Percentiles rank a stretch among this genome's conserved stretches.
phyloP scores from a whole-genome alignment of 2,797 vertebrate species.

The Glossophaga mutica region DNA sequence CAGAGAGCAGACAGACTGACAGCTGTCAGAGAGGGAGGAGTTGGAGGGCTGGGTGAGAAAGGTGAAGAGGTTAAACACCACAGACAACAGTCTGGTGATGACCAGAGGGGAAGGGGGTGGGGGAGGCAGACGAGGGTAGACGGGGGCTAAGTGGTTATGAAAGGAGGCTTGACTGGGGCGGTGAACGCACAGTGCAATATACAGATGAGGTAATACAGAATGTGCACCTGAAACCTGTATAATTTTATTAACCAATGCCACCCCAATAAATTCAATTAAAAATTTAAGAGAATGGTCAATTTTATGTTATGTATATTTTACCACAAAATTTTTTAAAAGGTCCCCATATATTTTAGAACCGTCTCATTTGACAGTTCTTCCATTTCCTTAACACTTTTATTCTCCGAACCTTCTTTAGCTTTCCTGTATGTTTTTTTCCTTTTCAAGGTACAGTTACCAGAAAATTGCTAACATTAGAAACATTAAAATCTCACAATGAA shows the following conservation, averaged over 20 bases:
- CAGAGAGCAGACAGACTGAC: neutral
- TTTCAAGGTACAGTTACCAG: neutral
- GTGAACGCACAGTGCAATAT: neutral
- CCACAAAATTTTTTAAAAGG: neutral
- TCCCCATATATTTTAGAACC: neutral
- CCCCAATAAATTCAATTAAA: neutral
- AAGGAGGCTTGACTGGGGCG: neutral
- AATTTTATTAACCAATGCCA: neutral
- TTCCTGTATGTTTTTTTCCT: neutral
- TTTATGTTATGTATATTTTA: neutral
- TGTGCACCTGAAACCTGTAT: neutral
- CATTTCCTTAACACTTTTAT: neutral
- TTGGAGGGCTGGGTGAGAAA: neutral
- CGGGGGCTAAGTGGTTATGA: neutral
- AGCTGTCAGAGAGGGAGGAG: neutral
- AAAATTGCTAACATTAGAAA: slow-evolving; percentile 9
- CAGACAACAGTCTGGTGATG: neutral
- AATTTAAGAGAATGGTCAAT: neutral
- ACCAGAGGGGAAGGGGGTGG: neutral
- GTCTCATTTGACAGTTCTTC: neutral
- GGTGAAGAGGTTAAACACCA: neutral
- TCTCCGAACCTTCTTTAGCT: neutral
- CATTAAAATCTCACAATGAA: neutral
- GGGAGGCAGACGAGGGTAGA: neutral
- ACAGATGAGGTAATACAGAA: neutral